Percentiles rank a stretch among this genome's conserved stretches.
These are phyloP conservation scores for Heterodera filipjevi DNA, from an alignment of 2,888 invertebrate species.

Conservation along the genomic window DNA sequence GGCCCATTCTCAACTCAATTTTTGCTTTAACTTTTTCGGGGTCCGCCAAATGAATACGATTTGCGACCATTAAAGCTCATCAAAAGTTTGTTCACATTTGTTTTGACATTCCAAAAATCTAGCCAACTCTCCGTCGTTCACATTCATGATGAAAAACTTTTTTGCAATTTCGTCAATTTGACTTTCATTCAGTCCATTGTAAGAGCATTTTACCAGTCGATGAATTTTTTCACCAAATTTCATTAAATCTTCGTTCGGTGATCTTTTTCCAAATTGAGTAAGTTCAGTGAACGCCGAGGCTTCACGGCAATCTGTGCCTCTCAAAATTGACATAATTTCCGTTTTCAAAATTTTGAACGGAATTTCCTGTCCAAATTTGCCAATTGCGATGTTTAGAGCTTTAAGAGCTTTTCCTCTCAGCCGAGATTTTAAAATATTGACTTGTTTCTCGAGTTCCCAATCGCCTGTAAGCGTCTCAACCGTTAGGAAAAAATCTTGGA, in stretches of 20 bases:
- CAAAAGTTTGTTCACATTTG: background rate
- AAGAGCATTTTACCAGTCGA: background rate
- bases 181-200: background rate
- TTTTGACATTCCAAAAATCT: background rate
- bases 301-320: background rate
- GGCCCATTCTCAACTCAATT: background rate
- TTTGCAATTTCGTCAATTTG: background rate
- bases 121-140: background rate
- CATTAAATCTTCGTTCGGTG: background rate
- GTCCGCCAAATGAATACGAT: background rate
- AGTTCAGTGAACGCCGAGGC: background rate
- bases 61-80: background rate
- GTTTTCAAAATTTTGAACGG: background rate
- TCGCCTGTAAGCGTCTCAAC: background rate
- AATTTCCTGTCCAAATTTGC: background rate
- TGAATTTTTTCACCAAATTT: background rate
- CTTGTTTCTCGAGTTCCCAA: background rate
- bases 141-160: background rate
- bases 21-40: background rate
- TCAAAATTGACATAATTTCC: background rate
- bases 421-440: background rate
- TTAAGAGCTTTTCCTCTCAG: background rate
- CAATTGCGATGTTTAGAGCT: background rate
- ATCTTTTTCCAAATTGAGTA: background rate
- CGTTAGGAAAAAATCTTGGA: background rate